These are phyloP conservation scores for Macaria liturata DNA, from an alignment of 2,888 invertebrate species.

Conservation along the genomic window DNA sequence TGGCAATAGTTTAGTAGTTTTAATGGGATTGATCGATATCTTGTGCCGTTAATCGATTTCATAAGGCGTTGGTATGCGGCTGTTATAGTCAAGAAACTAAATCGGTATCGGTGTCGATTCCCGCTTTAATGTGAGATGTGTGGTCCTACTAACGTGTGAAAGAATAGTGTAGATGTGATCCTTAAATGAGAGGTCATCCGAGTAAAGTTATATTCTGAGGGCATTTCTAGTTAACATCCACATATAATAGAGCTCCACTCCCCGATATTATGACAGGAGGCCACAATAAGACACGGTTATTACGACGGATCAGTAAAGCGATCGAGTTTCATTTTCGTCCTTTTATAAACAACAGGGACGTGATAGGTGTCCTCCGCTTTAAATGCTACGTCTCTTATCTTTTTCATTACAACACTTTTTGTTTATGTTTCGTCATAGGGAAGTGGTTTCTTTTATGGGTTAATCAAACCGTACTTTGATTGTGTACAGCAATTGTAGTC, in stretches of 20 bases:
- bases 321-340: conserved; percentile 53
- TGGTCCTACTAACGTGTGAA: conserved; percentile 62
- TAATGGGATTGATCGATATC: conserved; percentile 61
- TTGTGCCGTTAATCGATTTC: conserved; percentile 56
- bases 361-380: conserved; percentile 32
- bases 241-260: conserved; percentile 46
- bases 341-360: conserved; percentile 43
- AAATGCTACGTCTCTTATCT: conserved; percentile 22
- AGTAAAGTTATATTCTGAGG: conserved; percentile 19
- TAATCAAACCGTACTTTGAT: background rate
- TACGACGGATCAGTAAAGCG: conserved; percentile 52
- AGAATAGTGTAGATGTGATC: conserved; percentile 47
- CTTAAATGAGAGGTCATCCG: conserved; percentile 34
- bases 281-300: conserved; percentile 66
- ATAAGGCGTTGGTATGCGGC: conserved; percentile 57
- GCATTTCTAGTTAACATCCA: conserved; percentile 10
- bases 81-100: conserved; percentile 53
- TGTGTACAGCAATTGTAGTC: conserved; percentile 29
- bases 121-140: conserved; percentile 57
- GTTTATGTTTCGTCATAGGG: too few relatives aligned
- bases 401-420: too few relatives aligned
- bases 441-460: conserved; percentile 15
- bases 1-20: conserved; percentile 57
- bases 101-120: conserved; percentile 55
- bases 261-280: conserved; percentile 60